Conservation (phyloP, 2,888 invertebrate species). For the Heterodera filipjevi region DNA sequence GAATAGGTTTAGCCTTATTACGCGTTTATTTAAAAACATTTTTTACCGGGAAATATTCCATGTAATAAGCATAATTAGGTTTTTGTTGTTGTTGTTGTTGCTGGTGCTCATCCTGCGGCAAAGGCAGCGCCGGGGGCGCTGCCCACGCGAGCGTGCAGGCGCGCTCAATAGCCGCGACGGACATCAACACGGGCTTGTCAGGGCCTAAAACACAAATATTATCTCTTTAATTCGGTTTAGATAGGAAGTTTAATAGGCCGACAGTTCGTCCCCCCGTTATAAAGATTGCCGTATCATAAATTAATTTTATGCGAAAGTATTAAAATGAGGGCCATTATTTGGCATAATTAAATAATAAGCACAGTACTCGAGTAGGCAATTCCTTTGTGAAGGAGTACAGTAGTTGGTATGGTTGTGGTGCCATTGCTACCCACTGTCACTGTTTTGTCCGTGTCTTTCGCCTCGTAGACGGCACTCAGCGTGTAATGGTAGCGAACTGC, state of each 20-base stretch:
- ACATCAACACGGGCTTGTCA: constrained; percentile 9
- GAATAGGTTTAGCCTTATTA: background rate
- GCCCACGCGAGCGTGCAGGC: constrained; percentile 10
- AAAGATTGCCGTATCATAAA: too few species aligned
- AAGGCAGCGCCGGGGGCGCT: background rate
- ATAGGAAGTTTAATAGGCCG: too few species aligned
- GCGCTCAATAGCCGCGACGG: background rate
- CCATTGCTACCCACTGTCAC: background rate
- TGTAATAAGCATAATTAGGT: constrained; percentile 23
- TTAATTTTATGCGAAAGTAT: too few species aligned
- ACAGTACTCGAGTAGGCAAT: background rate
- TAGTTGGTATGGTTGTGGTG: background rate
- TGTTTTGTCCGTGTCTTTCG: too few species aligned
- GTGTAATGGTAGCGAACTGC: background rate
- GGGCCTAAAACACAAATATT: too few species aligned
- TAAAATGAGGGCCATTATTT: too few species aligned
- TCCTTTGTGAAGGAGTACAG: background rate
- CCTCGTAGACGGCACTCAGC: background rate
- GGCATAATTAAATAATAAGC: too few species aligned
- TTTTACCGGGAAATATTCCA: constrained; percentile 26
- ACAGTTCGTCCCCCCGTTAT: too few species aligned
- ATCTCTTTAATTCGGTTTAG: too few species aligned
- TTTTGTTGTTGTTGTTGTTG: too few species aligned
- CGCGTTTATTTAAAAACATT: background rate
- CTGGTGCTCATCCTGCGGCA: background rate